Percentiles rank a stretch among this genome's conserved stretches.
These are phyloP conservation scores for Nautilus pompilius DNA, from an alignment of 1,140 invertebrate species.

Conservation along the genomic window DNA sequence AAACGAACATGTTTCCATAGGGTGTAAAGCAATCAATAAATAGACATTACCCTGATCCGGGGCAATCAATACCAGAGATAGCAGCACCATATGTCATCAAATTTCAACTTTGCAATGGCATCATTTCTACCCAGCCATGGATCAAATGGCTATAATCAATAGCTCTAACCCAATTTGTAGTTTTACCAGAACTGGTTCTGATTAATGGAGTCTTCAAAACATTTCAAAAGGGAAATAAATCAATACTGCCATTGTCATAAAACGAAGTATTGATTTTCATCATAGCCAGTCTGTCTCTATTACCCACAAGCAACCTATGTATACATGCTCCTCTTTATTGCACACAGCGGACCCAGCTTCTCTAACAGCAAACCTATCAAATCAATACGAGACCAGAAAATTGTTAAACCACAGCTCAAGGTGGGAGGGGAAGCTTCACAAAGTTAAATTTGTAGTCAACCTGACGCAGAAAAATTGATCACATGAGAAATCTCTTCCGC, in stretches of 20 bases:
- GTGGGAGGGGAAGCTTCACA: too few species aligned
- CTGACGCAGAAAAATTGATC: too few species aligned
- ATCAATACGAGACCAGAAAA: too few species aligned
- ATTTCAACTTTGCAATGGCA: constrained; percentile 14
- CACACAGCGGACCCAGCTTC: too few species aligned
- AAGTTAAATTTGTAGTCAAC: too few species aligned
- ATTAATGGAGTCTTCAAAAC: constrained; percentile 19
- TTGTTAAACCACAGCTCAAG: too few species aligned
- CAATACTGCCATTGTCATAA: constrained; percentile 26
- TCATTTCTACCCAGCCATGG: constrained; percentile 6
- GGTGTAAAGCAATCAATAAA: not conserved
- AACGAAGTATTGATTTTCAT: constrained; percentile 22
- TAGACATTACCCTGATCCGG: not conserved
- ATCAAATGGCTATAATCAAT: constrained; percentile 20
- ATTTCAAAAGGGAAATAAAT: constrained; percentile 17
- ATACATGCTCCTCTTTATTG: too few species aligned
- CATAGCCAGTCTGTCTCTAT: constrained; percentile 3
- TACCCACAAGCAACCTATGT: too few species aligned
- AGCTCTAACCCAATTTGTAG: constrained; percentile 25
- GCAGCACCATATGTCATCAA: constrained; percentile 19
- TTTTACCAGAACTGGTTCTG: constrained; percentile 14
- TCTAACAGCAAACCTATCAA: too few species aligned
- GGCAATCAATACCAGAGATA: constrained; percentile 10
- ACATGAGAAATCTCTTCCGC: too few species aligned
- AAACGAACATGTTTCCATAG: not conserved